These are phyloP conservation scores for Zapornia atra DNA, from an alignment of 2,113 vertebrate genomes.

Conservation along the genomic window DNA sequence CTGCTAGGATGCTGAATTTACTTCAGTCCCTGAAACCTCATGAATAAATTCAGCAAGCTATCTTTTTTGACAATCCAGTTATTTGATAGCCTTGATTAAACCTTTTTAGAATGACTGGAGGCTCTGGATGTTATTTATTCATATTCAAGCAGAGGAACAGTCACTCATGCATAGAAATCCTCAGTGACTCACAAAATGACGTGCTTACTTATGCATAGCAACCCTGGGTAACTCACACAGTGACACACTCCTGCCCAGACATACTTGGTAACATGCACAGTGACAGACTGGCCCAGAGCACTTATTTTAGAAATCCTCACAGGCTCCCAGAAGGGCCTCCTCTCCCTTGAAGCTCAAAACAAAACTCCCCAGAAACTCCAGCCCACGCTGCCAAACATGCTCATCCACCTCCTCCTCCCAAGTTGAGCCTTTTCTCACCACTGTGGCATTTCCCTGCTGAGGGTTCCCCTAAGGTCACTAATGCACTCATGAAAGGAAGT, in stretches of 20 bases:
- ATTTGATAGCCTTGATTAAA: constrained; percentile 61
- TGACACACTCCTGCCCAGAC: neutral
- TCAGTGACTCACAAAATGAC: neutral
- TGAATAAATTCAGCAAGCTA: constrained; percentile 15
- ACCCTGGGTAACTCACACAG: neutral
- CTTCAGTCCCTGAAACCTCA: neutral
- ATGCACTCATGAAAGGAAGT: constrained; percentile 8
- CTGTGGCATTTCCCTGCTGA: neutral
- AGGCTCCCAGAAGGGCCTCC: neutral
- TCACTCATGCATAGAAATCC: constrained; percentile 35
- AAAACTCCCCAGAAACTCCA: neutral
- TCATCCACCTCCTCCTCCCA: neutral
- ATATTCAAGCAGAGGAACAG: neutral
- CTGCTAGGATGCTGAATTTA: neutral
- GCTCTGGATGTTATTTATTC: constrained; percentile 48
- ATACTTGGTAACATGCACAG: neutral
- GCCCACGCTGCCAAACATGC: neutral
- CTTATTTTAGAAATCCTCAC: neutral
- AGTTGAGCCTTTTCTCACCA: neutral
- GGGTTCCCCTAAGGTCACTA: neutral
- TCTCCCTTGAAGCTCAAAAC: neutral
- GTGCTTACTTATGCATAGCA: constrained; percentile 27
- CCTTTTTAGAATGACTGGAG: constrained; percentile 42
- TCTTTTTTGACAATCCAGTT: constrained; percentile 28
- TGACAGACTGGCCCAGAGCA: neutral